These are phyloP conservation scores for Cynopterus sphinx DNA, from an alignment of 2,797 vertebrate species.

Conservation along the genomic window DNA sequence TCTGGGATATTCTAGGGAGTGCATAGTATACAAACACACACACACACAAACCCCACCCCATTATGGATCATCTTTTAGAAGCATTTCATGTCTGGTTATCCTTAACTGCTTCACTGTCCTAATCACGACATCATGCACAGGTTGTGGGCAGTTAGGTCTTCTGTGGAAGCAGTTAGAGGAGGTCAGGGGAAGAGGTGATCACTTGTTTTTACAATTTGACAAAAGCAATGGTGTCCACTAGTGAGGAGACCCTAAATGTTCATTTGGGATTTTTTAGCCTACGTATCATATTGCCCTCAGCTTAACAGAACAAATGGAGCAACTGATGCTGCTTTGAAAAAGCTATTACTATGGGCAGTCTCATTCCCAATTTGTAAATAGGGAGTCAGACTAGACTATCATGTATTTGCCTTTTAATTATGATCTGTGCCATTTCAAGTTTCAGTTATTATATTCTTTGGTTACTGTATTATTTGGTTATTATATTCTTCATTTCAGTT, in stretches of 20 bases:
- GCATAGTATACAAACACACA: neutral
- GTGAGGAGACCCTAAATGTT: neutral
- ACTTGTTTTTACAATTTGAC: neutral
- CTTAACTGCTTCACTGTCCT: neutral
- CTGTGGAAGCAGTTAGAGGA: neutral
- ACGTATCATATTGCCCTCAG: neutral
- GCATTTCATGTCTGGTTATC: neutral
- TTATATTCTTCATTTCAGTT: no score
- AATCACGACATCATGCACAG: neutral
- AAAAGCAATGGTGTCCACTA: neutral
- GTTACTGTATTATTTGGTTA: no score
- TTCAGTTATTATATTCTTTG: neutral
- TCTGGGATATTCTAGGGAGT: neutral
- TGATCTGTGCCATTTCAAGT: neutral
- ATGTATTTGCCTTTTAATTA: neutral
- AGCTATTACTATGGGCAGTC: neutral
- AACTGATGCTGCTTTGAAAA: conserved; percentile 13
- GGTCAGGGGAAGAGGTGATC: neutral
- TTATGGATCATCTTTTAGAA: neutral
- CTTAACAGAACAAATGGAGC: neutral
- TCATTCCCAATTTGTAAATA: neutral
- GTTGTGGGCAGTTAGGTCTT: neutral
- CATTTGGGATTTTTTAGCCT: neutral
- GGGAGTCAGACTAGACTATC: neutral
- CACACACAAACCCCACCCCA: neutral